A percentile compares a stretch with the other conserved stretches of the same genome.
Conservation (phyloP, 2,888 invertebrate genomes). For the Aethes cnicana region DNA sequence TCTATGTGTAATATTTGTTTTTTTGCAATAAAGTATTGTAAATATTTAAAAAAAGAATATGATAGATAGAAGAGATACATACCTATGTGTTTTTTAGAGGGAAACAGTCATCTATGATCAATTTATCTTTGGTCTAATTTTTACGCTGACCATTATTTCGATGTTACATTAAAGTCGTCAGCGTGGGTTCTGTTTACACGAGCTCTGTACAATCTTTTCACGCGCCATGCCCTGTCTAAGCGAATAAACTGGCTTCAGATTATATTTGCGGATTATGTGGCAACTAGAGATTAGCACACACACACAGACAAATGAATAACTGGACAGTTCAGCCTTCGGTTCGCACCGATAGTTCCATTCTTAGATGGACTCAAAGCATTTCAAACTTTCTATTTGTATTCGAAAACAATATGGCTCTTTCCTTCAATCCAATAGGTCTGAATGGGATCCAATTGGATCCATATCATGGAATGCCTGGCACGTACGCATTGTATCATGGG, state of each 20-base stretch:
- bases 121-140: too few relatives aligned
- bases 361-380: background rate
- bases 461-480: constrained; percentile 8
- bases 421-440: background rate
- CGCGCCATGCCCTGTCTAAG: constrained; percentile 11
- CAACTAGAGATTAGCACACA: constrained; percentile 9
- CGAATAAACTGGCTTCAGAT: constrained; percentile 24
- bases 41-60: too few relatives aligned
- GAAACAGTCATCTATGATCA: too few relatives aligned
- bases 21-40: too few relatives aligned
- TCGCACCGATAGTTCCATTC: too few relatives aligned
- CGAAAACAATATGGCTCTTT: background rate
- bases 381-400: background rate
- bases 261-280: constrained; percentile 17
- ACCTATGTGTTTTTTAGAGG: too few relatives aligned
- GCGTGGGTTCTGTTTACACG: too few relatives aligned
- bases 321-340: background rate
- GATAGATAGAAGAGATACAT: too few relatives aligned
- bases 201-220: background rate
- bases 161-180: too few relatives aligned
- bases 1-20: too few relatives aligned
- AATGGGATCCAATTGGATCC: background rate
- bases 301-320: constrained; percentile 9
- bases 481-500: constrained; percentile 15
- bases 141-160: too few relatives aligned